phyloP scores from a whole-genome alignment of 2,888 invertebrate species.

The Adelognathus sp. region DNA sequence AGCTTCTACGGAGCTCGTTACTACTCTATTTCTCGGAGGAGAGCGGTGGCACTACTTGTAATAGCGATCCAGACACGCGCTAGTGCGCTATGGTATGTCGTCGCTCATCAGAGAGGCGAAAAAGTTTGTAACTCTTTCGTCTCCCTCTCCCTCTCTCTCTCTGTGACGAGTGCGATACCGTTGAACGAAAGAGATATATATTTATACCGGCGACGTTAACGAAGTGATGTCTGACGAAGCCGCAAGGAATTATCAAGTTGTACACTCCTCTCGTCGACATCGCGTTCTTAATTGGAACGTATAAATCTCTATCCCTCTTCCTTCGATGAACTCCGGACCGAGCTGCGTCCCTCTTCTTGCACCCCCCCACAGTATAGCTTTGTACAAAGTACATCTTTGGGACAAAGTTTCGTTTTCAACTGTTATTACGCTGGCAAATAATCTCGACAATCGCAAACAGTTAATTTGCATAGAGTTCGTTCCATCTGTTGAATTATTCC shows the following conservation, averaged over 20 bases:
- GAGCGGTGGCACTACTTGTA: neutral
- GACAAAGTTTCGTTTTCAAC: neutral
- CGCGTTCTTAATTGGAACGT: conserved; percentile 50
- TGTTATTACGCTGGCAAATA: neutral
- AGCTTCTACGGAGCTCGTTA: neutral
- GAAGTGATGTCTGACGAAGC: conserved; percentile 36
- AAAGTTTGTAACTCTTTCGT: conserved; percentile 5
- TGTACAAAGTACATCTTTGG: neutral
- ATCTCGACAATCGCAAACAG: conserved; percentile 15
- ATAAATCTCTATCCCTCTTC: conserved; percentile 8
- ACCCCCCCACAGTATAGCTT: neutral
- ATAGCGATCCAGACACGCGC: neutral
- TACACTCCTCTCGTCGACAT: conserved; percentile 14
- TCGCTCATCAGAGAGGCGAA: neutral
- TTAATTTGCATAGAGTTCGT: conserved; percentile 27
- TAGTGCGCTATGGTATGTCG: neutral
- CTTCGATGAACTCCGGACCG: neutral
- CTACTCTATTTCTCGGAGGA: neutral
- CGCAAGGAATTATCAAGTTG: conserved; percentile 47
- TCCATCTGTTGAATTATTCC: neutral
- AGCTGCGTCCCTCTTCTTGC: neutral
- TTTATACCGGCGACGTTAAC: conserved; percentile 39
- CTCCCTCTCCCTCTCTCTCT: neutral
- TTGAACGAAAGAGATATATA: neutral
- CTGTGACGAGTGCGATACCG: conserved; percentile 1